Conservation (phyloP, 2,888 invertebrate species). For the Cyclophora punctaria region DNA sequence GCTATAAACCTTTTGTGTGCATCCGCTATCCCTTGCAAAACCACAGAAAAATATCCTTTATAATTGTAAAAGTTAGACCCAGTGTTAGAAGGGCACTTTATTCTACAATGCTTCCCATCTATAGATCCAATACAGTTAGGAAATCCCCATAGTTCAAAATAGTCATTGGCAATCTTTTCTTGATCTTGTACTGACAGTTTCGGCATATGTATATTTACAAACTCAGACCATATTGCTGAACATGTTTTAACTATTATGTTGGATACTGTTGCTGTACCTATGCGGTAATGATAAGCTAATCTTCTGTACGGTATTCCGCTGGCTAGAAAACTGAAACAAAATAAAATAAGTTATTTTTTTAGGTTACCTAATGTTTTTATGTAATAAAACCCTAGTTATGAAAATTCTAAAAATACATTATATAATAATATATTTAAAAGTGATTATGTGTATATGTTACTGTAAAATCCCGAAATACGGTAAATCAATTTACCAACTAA, state of each 20-base stretch:
- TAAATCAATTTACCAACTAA: too few relatives aligned
- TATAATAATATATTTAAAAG: too few relatives aligned
- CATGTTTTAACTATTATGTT: slow-evolving; percentile 2
- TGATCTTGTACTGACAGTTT: neutral
- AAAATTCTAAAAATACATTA: too few relatives aligned
- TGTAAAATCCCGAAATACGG: too few relatives aligned
- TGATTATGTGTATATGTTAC: too few relatives aligned
- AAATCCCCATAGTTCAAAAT: slow-evolving; percentile 24
- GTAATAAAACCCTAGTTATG: too few relatives aligned
- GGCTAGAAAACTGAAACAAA: slow-evolving; percentile 2
- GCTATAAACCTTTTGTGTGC: slow-evolving; percentile 10
- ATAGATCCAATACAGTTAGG: slow-evolving; percentile 31
- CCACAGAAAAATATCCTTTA: slow-evolving; percentile 33
- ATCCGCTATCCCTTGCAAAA: slow-evolving; percentile 35
- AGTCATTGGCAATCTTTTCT: neutral
- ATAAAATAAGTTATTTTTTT: neutral
- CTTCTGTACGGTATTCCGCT: slow-evolving; percentile 1
- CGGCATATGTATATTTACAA: neutral
- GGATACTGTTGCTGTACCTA: slow-evolving; percentile 1
- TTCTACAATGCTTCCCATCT: slow-evolving; percentile 31
- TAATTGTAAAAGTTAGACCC: slow-evolving; percentile 28
- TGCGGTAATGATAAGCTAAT: slow-evolving; percentile 3
- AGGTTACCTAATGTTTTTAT: too few relatives aligned
- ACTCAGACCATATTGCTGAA: slow-evolving; percentile 3
- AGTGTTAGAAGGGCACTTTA: slow-evolving; percentile 26